Percentiles rank a stretch among this genome's conserved stretches.
Evolutionary conservation across 2,888 invertebrate species (phyloP).

Genomic region (Siphonodentalium dalli): DNA sequence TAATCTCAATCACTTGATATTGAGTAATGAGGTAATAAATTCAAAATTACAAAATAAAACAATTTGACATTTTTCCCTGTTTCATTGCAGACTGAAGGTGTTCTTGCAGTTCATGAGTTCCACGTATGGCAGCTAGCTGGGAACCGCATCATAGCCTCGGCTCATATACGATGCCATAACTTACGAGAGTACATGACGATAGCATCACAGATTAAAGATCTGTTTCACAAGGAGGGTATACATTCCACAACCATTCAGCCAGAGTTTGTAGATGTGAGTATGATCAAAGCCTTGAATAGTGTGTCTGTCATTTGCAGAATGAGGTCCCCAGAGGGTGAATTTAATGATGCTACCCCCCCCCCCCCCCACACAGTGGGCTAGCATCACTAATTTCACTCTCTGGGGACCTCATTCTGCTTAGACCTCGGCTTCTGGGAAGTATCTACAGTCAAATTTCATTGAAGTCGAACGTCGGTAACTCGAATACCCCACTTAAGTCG

Average conservation of each 20-base stretch:
- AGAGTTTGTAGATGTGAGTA: constrained; percentile 82
- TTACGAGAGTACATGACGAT: constrained; percentile 93
- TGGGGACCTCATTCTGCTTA: too few species aligned
- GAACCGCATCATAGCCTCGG: constrained; percentile 95
- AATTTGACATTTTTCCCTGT: background rate
- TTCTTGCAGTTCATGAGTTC: constrained; percentile 95
- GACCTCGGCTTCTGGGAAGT: too few species aligned
- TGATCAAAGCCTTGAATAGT: too few species aligned
- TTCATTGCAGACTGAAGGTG: constrained; percentile 77
- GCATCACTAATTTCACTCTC: too few species aligned
- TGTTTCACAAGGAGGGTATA: constrained; percentile 98
- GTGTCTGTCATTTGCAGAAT: background rate
- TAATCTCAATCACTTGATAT: too few species aligned
- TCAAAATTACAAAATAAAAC: too few species aligned
- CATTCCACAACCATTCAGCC: constrained; percentile 99
- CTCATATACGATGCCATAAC: constrained; percentile 94
- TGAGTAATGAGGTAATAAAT: too few species aligned
- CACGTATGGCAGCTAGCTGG: constrained; percentile 99
- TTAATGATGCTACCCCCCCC: background rate
- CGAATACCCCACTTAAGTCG: too few species aligned
- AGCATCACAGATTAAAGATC: constrained; percentile 93
- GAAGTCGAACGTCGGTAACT: too few species aligned
- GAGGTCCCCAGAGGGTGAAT: background rate
- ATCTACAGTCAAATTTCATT: too few species aligned
- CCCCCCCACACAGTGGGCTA: too few species aligned